Percentiles rank a stretch among this genome's conserved stretches.
Conservation (phyloP, 2,888 invertebrate genomes). For the Dynastes hyllus region DNA sequence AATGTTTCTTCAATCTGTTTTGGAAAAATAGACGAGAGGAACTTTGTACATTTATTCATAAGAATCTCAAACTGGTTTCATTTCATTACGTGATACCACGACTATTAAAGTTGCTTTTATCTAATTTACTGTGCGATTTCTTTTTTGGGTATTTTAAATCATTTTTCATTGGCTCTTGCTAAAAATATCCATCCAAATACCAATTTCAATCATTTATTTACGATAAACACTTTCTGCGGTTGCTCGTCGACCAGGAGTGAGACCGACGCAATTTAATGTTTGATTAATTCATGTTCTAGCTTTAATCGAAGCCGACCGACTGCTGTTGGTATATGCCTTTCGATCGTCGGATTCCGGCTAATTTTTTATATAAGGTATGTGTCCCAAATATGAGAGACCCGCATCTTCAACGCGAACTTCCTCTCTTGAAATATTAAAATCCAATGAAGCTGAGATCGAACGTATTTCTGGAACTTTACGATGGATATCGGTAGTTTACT, state of each 20-base stretch:
- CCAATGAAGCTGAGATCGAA: constrained; percentile 5
- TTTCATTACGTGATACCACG: too few relatives aligned
- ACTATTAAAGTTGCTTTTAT: too few relatives aligned
- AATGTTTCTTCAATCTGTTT: too few relatives aligned
- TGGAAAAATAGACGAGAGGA: too few relatives aligned
- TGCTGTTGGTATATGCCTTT: not conserved
- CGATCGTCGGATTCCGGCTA: not conserved
- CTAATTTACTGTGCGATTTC: too few relatives aligned
- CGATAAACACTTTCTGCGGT: not conserved
- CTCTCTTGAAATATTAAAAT: constrained; percentile 1
- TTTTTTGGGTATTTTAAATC: too few relatives aligned
- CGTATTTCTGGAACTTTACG: constrained; percentile 2
- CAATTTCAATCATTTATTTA: not conserved
- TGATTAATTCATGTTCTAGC: constrained; percentile 12
- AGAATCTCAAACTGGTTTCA: too few relatives aligned
- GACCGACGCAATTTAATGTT: constrained; percentile 3
- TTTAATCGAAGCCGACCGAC: not conserved
- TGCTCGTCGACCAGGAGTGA: not conserved
- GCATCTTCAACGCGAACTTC: not conserved
- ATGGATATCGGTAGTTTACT: not conserved
- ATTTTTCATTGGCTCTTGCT: not conserved
- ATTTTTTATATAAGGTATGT: not conserved
- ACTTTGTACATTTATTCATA: too few relatives aligned
- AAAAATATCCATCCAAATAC: not conserved
- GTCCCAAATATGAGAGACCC: constrained; percentile 2